Evolutionary conservation across 1,140 invertebrate genomes (phyloP), one percentile per base, ranked within the genome.

Genomic region (Octopus bimaculoides): DNA sequence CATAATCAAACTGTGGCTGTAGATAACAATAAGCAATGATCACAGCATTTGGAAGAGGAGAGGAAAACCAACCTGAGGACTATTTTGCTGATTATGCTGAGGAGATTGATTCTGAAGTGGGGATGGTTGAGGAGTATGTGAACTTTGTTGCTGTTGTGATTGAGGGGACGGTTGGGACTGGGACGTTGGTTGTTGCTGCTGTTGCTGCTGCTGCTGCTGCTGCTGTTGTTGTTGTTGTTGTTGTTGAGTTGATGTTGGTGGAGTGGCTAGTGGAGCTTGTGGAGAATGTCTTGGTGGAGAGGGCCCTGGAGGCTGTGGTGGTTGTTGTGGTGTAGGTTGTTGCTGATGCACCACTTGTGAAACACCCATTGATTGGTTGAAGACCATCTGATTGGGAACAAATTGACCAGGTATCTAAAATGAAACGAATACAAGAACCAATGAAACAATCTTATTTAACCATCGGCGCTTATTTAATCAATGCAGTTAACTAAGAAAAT

Each of bases 221-320:
- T 75, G 54, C 74, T 52, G 77, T 52, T 41, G 71, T 66, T 78
- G 77, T 56, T 41, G 52, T 5, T 20, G 66, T 66, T 66, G 56
- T 52, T 78, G 77, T 78, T 79, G 76, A 12, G 79, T 61, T 77
- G 78, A 80, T 80, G 80, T 79, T 75, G 76, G 79, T 74, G 81
- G 78, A 78, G 76, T 79, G 55, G 56, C 66, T 56, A 77, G 76
- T 69, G 20, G 80, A 81, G 61, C 76, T 71, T n/a, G 77, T 73
- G 54, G 71, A n/a, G 54, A 69, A 73, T 52, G 78, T n/a, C 55
- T 69, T 52, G 53, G 61, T 12, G 52, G 41, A 26, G n/a, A 52
- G 54, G 76, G 54, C 26, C 53, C 26, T 9, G 14, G 8, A 10
- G n/a, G 54, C 14, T 66, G 54, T 20, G 61, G 41, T 77, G 75